Base-by-base conservation (phyloP, 2,888 invertebrate genomes). In the Trimorus sp. region DNA sequence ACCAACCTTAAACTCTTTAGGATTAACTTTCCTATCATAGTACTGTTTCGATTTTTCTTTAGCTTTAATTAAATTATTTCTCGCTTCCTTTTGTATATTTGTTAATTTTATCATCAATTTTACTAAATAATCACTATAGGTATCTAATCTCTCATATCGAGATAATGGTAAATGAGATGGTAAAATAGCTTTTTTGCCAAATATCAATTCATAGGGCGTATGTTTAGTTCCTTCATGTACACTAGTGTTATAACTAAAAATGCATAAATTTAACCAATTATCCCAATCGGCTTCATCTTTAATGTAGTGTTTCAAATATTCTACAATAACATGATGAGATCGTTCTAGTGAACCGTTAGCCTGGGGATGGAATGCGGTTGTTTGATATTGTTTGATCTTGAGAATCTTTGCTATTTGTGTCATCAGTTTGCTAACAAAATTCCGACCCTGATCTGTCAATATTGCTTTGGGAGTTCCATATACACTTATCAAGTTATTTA, bases 211-310 rank as follows among this genome's bases (percentile, higher is more conserved):
- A 36, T 36, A 56, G 5, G 56, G 56, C 2, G 56, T 56, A 2
- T n/a, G 7, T 56, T 26, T 36, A 9, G 56, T 56, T 0, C 26
- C 36, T 36, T 36, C 56, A n/a, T 56, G 56, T 5, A 26, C 36
- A 26, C 14, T 56, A 2, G 56, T 8, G 26, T 56, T 56, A 56
- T 56, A 56, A 45, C 45, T 36, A 36, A 56, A 56, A 56, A 56
- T 9, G 26, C 36, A 36, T 11, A 12, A 36, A 26, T 12, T 56
- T 4, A 56, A 15, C 37, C 56, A 56, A 26, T 36, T 36, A n/a
- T 56, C 56, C 56, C 51, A 51, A 8, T 51, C 14, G 3, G 1
- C 1, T 3, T 51, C 15, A 14, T 51, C 14, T 8, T 51, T 56
- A 5, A 56, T 15, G 26, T 56, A 56, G 2, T 26, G 36, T 26